Percentiles rank a stretch among this genome's conserved stretches.
Evolutionary conservation across 1,140 invertebrate species (phyloP).

Genomic region (Eumeta japonica): DNA sequence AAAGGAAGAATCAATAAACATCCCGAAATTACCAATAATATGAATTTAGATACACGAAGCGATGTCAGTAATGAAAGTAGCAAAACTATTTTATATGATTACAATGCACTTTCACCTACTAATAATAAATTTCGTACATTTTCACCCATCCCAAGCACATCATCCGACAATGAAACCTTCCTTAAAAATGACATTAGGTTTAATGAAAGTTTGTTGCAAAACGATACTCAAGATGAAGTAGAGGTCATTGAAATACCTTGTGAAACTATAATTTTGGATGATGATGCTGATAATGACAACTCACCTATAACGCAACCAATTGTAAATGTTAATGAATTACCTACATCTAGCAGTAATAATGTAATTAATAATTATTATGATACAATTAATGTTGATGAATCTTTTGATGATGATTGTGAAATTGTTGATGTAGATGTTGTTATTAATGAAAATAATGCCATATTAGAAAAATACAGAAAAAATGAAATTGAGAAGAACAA

Average conservation of each 20-base stretch:
- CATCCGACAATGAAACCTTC: slow-evolving; percentile 14
- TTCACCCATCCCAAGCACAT: slow-evolving; percentile 22
- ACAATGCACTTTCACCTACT: background rate
- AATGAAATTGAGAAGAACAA: too few species aligned
- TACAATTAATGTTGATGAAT: slow-evolving; percentile 1
- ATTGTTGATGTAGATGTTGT: slow-evolving; percentile 16
- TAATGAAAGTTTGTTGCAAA: slow-evolving; percentile 12
- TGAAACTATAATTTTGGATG: slow-evolving; percentile 15
- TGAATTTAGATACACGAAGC: slow-evolving; percentile 5
- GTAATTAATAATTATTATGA: too few species aligned
- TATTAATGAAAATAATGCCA: slow-evolving; percentile 14
- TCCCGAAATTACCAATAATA: slow-evolving; percentile 11
- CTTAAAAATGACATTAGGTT: slow-evolving; percentile 18
- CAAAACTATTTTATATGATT: slow-evolving; percentile 16
- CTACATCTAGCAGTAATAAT: too few species aligned
- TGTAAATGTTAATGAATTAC: too few species aligned
- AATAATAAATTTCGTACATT: slow-evolving; percentile 8
- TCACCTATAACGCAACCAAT: too few species aligned
- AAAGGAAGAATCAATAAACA: slow-evolving; percentile 5
- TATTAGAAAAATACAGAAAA: slow-evolving; percentile 10
- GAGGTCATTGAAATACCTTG: slow-evolving; percentile 11
- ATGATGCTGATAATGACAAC: slow-evolving; percentile 4
- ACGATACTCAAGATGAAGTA: slow-evolving; percentile 9
- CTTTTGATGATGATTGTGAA: slow-evolving; percentile 5
- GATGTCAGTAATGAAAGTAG: slow-evolving; percentile 12